phyloP scores from a whole-genome alignment of 2,113 vertebrate genomes.

The Thymallus thymallus region DNA sequence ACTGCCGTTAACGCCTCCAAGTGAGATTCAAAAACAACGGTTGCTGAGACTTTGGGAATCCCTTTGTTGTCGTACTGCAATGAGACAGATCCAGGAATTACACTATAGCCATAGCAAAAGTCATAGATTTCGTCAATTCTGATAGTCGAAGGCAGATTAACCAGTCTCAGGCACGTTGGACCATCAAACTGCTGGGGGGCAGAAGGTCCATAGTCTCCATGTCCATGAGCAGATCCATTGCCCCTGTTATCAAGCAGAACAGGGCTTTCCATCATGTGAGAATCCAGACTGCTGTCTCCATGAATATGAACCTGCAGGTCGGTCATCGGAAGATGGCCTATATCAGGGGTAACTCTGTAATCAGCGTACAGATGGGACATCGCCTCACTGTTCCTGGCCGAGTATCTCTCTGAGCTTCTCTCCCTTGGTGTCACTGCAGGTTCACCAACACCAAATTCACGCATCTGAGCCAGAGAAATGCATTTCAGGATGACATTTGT shows the following conservation, averaged over 20 bases:
- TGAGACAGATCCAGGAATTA: constrained; percentile 89
- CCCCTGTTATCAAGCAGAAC: constrained; percentile 66
- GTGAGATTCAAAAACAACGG: constrained; percentile 86
- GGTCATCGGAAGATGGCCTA: constrained; percentile 7
- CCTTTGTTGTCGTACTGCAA: constrained; percentile 83
- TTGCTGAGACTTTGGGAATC: constrained; percentile 82
- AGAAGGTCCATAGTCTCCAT: constrained; percentile 66
- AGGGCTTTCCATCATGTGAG: constrained; percentile 63
- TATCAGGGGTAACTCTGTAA: constrained; percentile 14
- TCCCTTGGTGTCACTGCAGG: constrained; percentile 34
- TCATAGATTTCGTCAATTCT: constrained; percentile 90
- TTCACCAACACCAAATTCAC: constrained; percentile 78
- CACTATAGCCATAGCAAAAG: constrained; percentile 92
- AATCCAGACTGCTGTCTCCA: constrained; percentile 65
- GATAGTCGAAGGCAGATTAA: constrained; percentile 89
- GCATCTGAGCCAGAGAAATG: constrained; percentile 87
- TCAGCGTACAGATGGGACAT: constrained; percentile 44
- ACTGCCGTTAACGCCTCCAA: constrained; percentile 87
- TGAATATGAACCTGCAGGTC: constrained; percentile 15
- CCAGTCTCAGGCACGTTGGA: constrained; percentile 79
- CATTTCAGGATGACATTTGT: constrained; percentile 82
- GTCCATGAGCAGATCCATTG: constrained; percentile 59
- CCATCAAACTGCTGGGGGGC: constrained; percentile 63
- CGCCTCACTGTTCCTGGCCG: constrained; percentile 64
- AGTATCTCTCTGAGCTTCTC: constrained; percentile 59